Base-by-base conservation (phyloP, 2,888 invertebrate species). In the Sarcophaga caerulescens region DNA sequence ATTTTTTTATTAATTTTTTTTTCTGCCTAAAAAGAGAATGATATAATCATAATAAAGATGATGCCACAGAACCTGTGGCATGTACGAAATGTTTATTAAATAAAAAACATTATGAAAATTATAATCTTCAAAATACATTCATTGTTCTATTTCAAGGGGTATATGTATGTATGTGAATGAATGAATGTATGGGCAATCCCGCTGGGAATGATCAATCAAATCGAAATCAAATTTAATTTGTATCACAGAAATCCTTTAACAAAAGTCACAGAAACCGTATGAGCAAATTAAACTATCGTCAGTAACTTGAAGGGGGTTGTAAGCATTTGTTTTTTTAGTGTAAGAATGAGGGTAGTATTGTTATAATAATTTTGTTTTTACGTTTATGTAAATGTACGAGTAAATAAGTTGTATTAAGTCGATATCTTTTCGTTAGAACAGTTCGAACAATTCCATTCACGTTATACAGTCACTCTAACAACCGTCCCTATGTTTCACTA, bases 141-240 rank as follows among this genome's bases (percentile, higher is more conserved):
- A 52, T 52, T 21, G 70, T 35, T 10, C 35, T 8, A 35, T 35
- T 35, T 35, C 35, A 10, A 35, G 2, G 35, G 2, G 1, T 35
- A 35, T 35, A 35, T 75, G 52, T 5, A 78, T 75, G 23, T 60
- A 12, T n/a, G 59, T 57, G 47, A 60, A 45, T 78, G n/a, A 68
- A n/a, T 69, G 35, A 84, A 75, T 63, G 19, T 17, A 79, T 17
- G 5, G 52, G 74, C 45, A 81, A 89, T 90, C 93, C 92, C 93
- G 90, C 90, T 90, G 92, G 92, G 92, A 90, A 90, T 92, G 93
- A 92, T 92, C 92, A 92, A 93, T 92, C 92, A 92, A 91, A 89
- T 91, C 91, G 90, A 90, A 88, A 89, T 88, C 87, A 88, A 88
- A 88, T 88, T 88, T 87, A 87, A 88, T 88, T 87, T 88, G 81